Evolutionary conservation across 1,140 invertebrate genomes (phyloP), one percentile per base, ranked within the genome.

Genomic region (Drusus annulatus): DNA sequence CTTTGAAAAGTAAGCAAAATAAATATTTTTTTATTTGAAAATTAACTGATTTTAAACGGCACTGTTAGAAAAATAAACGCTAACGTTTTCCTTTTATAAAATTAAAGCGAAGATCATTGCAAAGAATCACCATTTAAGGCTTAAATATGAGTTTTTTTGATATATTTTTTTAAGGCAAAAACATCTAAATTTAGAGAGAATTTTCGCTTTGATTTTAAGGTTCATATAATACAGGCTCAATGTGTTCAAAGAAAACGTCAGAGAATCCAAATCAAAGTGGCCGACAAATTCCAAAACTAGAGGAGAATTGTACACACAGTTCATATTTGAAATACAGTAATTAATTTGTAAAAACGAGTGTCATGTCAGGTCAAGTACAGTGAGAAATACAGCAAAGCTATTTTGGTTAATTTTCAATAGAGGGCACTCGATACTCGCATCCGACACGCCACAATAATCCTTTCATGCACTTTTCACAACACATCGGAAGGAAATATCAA

Each of bases 301-400:
- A 54, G n/a, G 23, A 23, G 36, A 15, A 65, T 63, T 21, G 8
- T n/a, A 65, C 62, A 65, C 62, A 65, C 28, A 28, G 10, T 60
- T 65, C 28, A 28, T 65, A 28, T 8, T 65, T 69, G 5, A 45
- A 71, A 52, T 51, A 71, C 68, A 71, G 50, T 71, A 50, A 17
- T 50, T 78, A 68, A 68, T 68, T 76, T n/a, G 23, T 45, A 76
- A 73, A 62, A 76, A 50, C n/a, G 15, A 68, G 76, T 78, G 62
- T 68, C 50, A 78, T 78, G 31, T 68, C 36, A 62, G 8, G 65
- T 78, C 19, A 68, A 31, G 51, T 78, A 78, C 76, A 54, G 76
- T 78, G 76, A 78, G 25, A 68, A 45, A 63, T 76, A 76, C 58
- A 56, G 74, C 36, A 78, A 78, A 78, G 76, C 76, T 78, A 78